These are phyloP conservation scores for Pterophyllum scalare DNA, from an alignment of 2,113 vertebrate genomes.

Conservation along the genomic window DNA sequence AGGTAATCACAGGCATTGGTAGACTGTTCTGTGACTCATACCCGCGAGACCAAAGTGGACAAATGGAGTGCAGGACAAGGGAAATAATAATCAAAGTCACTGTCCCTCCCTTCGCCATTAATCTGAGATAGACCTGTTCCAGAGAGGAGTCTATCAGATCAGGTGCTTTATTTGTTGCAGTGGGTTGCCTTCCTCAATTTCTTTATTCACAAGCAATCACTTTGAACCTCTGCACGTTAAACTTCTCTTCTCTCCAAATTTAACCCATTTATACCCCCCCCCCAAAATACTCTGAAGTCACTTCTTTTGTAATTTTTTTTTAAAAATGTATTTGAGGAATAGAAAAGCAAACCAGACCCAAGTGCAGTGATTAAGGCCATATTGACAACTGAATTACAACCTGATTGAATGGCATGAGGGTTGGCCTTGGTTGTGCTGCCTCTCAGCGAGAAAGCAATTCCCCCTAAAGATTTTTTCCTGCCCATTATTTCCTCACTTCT, in stretches of 20 bases:
- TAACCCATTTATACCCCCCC: not conserved
- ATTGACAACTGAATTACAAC: slow-evolving; percentile 54
- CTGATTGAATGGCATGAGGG: slow-evolving; percentile 35
- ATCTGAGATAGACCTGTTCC: slow-evolving; percentile 44
- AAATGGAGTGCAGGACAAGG: slow-evolving; percentile 49
- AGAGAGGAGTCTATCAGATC: slow-evolving; percentile 18
- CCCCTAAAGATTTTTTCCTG: slow-evolving; percentile 48
- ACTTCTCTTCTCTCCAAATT: not conserved
- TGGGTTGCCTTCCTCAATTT: not conserved
- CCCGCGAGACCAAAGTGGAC: slow-evolving; percentile 54
- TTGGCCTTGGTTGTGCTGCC: slow-evolving; percentile 28
- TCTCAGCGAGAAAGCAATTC: slow-evolving; percentile 54
- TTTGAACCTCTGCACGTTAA: not conserved
- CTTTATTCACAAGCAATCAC: slow-evolving; percentile 28
- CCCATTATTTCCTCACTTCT: slow-evolving; percentile 35
- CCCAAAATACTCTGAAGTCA: not conserved
- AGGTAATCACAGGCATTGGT: slow-evolving; percentile 62
- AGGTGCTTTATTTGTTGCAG: slow-evolving; percentile 37
- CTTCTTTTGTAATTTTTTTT: slow-evolving; percentile 17
- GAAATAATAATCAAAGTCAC: slow-evolving; percentile 59
- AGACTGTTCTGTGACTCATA: slow-evolving; percentile 43
- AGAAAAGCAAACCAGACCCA: slow-evolving; percentile 13
- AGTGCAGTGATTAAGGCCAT: slow-evolving; percentile 40
- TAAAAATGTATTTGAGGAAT: not conserved
- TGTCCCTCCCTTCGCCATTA: slow-evolving; percentile 50